Conservation (phyloP, 1,140 invertebrate species). For the Drosophila micromelanica region DNA sequence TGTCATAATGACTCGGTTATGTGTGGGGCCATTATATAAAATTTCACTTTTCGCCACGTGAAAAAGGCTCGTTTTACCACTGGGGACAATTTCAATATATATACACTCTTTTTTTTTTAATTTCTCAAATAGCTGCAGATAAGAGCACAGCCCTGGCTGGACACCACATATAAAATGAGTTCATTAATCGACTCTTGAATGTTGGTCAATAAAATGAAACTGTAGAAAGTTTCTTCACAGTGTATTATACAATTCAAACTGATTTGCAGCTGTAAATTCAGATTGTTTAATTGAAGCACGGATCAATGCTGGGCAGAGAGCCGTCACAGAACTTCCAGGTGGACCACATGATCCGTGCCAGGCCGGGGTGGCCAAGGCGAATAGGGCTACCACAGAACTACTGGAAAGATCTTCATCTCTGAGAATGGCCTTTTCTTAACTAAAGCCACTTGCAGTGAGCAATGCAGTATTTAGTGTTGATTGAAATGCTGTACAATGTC, state of each 20-base stretch:
- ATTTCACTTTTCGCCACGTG: slow-evolving; percentile 72
- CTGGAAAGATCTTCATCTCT: slow-evolving; percentile 32
- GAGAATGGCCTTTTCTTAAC: neutral
- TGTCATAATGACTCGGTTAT: slow-evolving; percentile 78
- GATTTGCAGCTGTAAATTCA: neutral
- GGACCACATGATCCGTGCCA: slow-evolving; percentile 53
- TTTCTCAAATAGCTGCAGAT: slow-evolving; percentile 2
- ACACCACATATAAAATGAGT: slow-evolving; percentile 21
- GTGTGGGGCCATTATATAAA: slow-evolving; percentile 70
- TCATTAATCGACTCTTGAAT: slow-evolving; percentile 34
- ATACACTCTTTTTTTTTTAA: slow-evolving; percentile 18
- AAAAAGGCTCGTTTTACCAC: slow-evolving; percentile 54
- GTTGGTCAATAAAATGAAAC: slow-evolving; percentile 44
- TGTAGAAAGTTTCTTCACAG: slow-evolving; percentile 10
- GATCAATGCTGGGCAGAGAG: slow-evolving; percentile 59
- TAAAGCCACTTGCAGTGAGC: neutral
- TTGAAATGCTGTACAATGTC: neutral
- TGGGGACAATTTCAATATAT: slow-evolving; percentile 50
- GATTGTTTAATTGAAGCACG: slow-evolving; percentile 50
- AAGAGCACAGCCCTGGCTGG: slow-evolving; percentile 1
- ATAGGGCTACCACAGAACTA: slow-evolving; percentile 2
- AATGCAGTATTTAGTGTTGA: slow-evolving; percentile 32
- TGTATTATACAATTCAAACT: slow-evolving; percentile 35
- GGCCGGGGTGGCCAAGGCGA: slow-evolving; percentile 20
- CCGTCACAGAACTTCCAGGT: slow-evolving; percentile 63